A percentile compares a stretch with the other conserved stretches of the same genome.
phyloP scores from a whole-genome alignment of 1,140 invertebrate species.

The Drosophila orena region DNA sequence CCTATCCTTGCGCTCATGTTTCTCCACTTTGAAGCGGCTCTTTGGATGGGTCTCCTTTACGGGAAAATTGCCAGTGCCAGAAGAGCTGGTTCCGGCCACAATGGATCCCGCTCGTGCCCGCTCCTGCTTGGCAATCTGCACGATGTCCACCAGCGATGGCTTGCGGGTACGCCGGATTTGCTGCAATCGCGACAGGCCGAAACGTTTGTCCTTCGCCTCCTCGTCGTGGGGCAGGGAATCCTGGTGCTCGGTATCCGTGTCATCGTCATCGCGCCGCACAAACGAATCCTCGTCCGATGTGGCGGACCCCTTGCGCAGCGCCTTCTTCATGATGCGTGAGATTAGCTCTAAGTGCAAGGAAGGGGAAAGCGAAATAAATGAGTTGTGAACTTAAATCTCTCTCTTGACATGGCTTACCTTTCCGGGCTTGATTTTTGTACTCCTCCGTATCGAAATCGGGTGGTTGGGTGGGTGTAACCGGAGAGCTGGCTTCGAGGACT shows the following conservation, averaged over 20 bases:
- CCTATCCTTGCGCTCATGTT: slow-evolving; percentile 54
- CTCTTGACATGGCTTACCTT: slow-evolving; percentile 56
- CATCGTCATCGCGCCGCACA: slow-evolving; percentile 85
- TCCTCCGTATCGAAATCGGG: slow-evolving; percentile 82
- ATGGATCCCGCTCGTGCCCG: slow-evolving; percentile 67
- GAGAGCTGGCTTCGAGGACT: slow-evolving; percentile 81
- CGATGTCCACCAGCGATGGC: slow-evolving; percentile 80
- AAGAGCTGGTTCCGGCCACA: slow-evolving; percentile 31
- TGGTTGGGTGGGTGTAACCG: slow-evolving; percentile 76
- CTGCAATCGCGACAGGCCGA: slow-evolving; percentile 74
- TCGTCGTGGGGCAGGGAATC: slow-evolving; percentile 88
- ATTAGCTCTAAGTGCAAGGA: slow-evolving; percentile 85
- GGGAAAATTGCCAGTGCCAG: slow-evolving; percentile 44
- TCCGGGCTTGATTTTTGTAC: slow-evolving; percentile 80
- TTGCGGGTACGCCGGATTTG: slow-evolving; percentile 79
- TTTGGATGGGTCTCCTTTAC: slow-evolving; percentile 68
- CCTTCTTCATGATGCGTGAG: slow-evolving; percentile 87
- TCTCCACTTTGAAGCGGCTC: slow-evolving; percentile 73
- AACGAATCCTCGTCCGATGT: slow-evolving; percentile 86
- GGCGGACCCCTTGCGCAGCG: slow-evolving; percentile 86
- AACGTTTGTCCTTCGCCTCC: slow-evolving; percentile 71
- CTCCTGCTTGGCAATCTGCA: slow-evolving; percentile 82
- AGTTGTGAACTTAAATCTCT: slow-evolving; percentile 16
- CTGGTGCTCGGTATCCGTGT: slow-evolving; percentile 89
- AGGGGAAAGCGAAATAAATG: slow-evolving; percentile 10